A percentile compares a stretch with the other conserved stretches of the same genome.
phyloP scores from a whole-genome alignment of 2,888 invertebrate genomes.

The Xiphydria camelus region DNA sequence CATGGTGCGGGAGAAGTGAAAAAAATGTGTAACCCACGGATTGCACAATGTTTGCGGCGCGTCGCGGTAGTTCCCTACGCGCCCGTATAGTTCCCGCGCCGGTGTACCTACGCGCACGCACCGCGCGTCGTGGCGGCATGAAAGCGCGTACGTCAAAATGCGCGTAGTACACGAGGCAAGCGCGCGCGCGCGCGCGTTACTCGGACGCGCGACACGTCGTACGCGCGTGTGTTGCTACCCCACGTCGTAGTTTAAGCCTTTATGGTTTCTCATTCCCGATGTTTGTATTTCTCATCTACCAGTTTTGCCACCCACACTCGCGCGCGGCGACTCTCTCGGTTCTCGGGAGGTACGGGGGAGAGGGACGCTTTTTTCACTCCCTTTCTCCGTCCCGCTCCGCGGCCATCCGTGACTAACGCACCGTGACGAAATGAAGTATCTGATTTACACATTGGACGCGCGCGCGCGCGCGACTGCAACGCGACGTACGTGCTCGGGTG shows the following conservation, averaged over 20 bases:
- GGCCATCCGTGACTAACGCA: slow-evolving; percentile 28
- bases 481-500: too few species aligned
- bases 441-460: slow-evolving; percentile 35
- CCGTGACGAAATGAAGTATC: slow-evolving; percentile 42
- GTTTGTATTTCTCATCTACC: slow-evolving; percentile 54
- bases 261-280: slow-evolving; percentile 32
- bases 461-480: background rate
- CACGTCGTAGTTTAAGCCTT: background rate
- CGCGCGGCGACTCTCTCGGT: background rate
- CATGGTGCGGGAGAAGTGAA: background rate
- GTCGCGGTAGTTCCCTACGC: background rate
- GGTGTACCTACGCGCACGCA: too few species aligned
- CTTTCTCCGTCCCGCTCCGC: background rate
- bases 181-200: background rate
- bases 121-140: too few species aligned
- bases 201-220: too few species aligned
- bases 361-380: slow-evolving; percentile 6
- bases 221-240: too few species aligned
- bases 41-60: slow-evolving; percentile 1
- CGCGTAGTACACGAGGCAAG: too few species aligned
- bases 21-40: background rate
- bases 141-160: too few species aligned
- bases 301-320: slow-evolving; percentile 48
- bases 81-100: too few species aligned
- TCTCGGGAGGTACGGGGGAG: too few species aligned